These are phyloP conservation scores for Pelobates cultripes DNA, from an alignment of 2,797 vertebrate genomes.

Conservation along the genomic window DNA sequence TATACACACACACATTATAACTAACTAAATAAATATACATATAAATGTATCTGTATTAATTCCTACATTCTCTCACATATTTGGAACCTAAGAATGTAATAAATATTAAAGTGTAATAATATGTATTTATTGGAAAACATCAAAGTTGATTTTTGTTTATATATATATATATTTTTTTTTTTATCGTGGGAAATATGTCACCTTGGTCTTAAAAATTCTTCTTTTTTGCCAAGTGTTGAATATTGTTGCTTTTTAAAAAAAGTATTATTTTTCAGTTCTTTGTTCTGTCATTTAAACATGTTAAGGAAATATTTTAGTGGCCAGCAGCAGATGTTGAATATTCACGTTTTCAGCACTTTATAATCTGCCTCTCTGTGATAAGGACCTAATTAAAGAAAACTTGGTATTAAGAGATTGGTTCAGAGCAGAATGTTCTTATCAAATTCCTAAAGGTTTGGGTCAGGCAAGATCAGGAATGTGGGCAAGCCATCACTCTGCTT, in stretches of 20 bases:
- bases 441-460: conserved; percentile 70
- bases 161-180: conserved; percentile 18
- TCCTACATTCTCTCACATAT: conserved; percentile 5
- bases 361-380: conserved; percentile 63
- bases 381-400: conserved; percentile 63
- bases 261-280: not conserved
- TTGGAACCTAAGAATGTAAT: not conserved
- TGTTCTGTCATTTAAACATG: conserved; percentile 39
- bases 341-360: conserved; percentile 67
- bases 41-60: not conserved
- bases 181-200: conserved; percentile 76
- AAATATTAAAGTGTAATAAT: not conserved
- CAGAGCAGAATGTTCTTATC: conserved; percentile 62
- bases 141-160: conserved; percentile 65
- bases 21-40: conserved; percentile 14
- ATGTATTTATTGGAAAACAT: conserved; percentile 51
- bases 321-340: conserved; percentile 63
- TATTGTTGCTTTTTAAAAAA: conserved; percentile 60
- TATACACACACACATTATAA: conserved; percentile 3
- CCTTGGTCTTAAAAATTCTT: conserved; percentile 65
- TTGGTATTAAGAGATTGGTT: conserved; percentile 59
- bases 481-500: conserved; percentile 64
- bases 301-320: conserved; percentile 21
- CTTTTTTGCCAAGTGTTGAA: conserved; percentile 59
- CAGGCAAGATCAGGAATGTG: conserved; percentile 56